Percentiles rank a stretch among this genome's conserved stretches.
phyloP scores from a whole-genome alignment of 2,888 invertebrate genomes.

The Sphaerophoria taeniata region DNA sequence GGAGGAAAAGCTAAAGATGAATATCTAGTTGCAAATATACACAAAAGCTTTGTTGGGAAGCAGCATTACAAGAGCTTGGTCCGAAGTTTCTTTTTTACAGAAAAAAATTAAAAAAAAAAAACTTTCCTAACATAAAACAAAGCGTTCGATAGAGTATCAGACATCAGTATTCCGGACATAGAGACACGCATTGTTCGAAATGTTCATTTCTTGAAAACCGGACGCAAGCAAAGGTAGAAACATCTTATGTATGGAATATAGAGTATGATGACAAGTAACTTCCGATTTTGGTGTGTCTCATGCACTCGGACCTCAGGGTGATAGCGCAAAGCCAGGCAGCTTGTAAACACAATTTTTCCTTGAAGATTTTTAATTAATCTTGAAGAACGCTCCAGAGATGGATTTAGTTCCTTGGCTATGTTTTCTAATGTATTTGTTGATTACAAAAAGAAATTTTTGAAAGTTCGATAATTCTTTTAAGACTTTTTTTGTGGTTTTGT shows the following conservation, averaged over 20 bases:
- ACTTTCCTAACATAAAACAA: no score
- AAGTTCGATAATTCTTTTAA: not conserved
- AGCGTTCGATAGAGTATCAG: no score
- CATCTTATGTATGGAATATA: not conserved
- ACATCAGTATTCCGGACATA: not conserved
- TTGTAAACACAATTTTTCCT: not conserved
- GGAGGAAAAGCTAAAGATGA: slow-evolving; percentile 38
- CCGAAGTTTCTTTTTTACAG: slow-evolving; percentile 6
- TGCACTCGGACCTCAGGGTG: not conserved
- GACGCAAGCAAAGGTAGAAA: slow-evolving; percentile 6
- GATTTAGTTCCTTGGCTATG: not conserved
- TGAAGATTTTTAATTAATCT: slow-evolving; percentile 30
- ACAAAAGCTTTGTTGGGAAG: slow-evolving; percentile 19
- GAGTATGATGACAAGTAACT: slow-evolving; percentile 17
- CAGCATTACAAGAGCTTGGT: slow-evolving; percentile 34
- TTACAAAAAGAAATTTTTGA: no score
- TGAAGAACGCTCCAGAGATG: slow-evolving; percentile 10
- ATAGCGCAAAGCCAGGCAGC: not conserved
- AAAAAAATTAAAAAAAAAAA: not conserved
- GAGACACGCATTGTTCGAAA: slow-evolving; percentile 32
- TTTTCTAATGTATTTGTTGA: slow-evolving; percentile 13
- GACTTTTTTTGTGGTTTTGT: not conserved
- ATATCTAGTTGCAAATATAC: slow-evolving; percentile 38
- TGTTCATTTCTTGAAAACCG: slow-evolving; percentile 24
- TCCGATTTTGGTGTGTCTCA: slow-evolving; percentile 6